A percentile compares a stretch with the other conserved stretches of the same genome.
These are phyloP conservation scores for Eubucco bourcierii DNA, from an alignment of 2,113 vertebrate genomes.

Conservation along the genomic window DNA sequence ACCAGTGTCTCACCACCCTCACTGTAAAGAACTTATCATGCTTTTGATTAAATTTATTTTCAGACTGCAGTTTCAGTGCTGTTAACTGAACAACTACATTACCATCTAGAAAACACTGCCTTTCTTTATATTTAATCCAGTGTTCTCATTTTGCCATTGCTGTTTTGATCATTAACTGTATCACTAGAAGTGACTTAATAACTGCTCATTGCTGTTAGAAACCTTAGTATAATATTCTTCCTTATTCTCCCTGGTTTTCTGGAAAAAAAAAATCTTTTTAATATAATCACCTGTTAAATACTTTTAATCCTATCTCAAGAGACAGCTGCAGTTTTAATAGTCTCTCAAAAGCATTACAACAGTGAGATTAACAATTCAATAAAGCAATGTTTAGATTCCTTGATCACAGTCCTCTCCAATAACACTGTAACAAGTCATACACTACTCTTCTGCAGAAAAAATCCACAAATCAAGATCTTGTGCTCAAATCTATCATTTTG, in stretches of 20 bases:
- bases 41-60: constrained; percentile 18
- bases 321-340: not conserved
- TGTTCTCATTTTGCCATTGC: constrained; percentile 28
- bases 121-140: constrained; percentile 35
- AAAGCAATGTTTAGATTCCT: not conserved
- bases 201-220: constrained; percentile 31
- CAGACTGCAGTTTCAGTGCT: not conserved
- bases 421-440: not conserved
- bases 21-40: not conserved
- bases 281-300: not conserved
- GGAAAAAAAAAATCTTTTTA: not conserved
- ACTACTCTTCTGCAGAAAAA: not conserved
- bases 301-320: not conserved
- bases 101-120: not conserved
- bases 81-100: not conserved
- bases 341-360: not conserved
- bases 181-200: constrained; percentile 49
- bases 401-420: not conserved
- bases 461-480: not conserved
- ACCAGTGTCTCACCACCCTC: no score
- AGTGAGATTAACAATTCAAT: not conserved
- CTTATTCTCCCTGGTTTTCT: not conserved
- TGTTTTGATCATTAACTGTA: constrained; percentile 64
- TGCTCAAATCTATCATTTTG: not conserved
- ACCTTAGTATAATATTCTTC: not conserved